phyloP scores from a whole-genome alignment of 2,113 vertebrate species.

The Thryonomys swinderianus region DNA sequence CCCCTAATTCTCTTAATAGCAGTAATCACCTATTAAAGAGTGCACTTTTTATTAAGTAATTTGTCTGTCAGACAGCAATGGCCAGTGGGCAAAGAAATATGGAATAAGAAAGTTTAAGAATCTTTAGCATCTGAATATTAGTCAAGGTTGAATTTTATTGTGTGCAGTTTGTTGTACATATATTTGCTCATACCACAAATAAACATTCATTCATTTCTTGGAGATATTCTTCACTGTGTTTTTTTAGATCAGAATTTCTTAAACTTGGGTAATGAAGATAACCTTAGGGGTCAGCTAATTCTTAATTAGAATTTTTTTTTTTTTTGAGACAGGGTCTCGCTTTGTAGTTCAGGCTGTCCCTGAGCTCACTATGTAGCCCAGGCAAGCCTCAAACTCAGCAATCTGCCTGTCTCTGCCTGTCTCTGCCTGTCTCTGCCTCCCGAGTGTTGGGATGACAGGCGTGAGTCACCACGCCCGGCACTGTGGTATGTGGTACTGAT shows the following conservation, averaged over 20 bases:
- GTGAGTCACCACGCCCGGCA: too few relatives aligned
- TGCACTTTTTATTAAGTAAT: slow-evolving; percentile 28
- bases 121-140: slow-evolving; percentile 39
- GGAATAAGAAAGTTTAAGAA: slow-evolving; percentile 6
- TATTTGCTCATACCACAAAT: neutral
- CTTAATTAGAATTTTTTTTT: neutral
- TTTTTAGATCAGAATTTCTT: slow-evolving; percentile 38
- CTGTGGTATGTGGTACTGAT: too few relatives aligned
- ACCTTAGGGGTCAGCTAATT: neutral
- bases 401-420: too few relatives aligned
- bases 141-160: slow-evolving; percentile 13
- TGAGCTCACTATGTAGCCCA: too few relatives aligned
- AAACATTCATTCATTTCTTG: neutral
- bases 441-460: too few relatives aligned
- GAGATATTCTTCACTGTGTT: neutral
- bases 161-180: neutral
- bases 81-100: neutral
- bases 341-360: too few relatives aligned
- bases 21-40: neutral
- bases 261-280: neutral
- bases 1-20: neutral
- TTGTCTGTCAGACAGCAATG: neutral
- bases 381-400: too few relatives aligned
- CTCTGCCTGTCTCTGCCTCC: too few relatives aligned
- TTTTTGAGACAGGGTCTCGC: too few relatives aligned